Percentiles rank a stretch among this genome's conserved stretches.
Conservation (phyloP, 2,888 invertebrate genomes). For the Caenorhabditis doughertyi region DNA sequence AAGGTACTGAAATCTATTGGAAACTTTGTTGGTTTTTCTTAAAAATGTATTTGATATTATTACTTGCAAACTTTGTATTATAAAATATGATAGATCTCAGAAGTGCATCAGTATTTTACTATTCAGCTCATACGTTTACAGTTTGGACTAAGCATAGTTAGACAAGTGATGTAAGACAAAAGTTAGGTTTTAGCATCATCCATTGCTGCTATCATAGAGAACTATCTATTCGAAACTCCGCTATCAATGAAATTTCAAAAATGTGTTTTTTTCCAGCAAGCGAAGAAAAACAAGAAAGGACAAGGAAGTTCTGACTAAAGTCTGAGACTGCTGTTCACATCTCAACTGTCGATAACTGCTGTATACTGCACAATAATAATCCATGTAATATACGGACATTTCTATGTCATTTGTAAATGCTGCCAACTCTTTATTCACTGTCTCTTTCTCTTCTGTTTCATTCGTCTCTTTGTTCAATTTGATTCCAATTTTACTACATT, state of each 20-base stretch:
- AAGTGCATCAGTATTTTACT: no score
- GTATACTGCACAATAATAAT: constrained; percentile 18
- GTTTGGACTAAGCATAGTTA: no score
- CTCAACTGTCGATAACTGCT: neutral
- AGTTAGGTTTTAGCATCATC: no score
- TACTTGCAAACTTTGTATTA: no score
- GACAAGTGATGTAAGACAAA: no score
- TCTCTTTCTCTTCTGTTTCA: constrained; percentile 17
- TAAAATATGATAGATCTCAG: no score
- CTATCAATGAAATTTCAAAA: neutral
- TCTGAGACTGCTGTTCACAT: neutral
- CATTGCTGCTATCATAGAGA: no score
- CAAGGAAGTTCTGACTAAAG: constrained; percentile 50
- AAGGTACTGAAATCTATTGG: constrained; percentile 56
- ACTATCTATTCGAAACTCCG: no score
- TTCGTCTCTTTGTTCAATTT: constrained; percentile 12
- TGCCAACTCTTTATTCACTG: constrained; percentile 21
- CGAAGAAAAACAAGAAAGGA: constrained; percentile 54
- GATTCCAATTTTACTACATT: constrained; percentile 10
- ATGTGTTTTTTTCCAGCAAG: constrained; percentile 59
- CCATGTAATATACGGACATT: constrained; percentile 45
- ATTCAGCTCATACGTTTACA: no score
- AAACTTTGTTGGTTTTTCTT: no score
- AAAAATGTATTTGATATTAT: no score
- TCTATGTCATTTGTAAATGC: constrained; percentile 39